Conservation (phyloP, 2,113 vertebrate genomes). For the Holacanthus passer region DNA sequence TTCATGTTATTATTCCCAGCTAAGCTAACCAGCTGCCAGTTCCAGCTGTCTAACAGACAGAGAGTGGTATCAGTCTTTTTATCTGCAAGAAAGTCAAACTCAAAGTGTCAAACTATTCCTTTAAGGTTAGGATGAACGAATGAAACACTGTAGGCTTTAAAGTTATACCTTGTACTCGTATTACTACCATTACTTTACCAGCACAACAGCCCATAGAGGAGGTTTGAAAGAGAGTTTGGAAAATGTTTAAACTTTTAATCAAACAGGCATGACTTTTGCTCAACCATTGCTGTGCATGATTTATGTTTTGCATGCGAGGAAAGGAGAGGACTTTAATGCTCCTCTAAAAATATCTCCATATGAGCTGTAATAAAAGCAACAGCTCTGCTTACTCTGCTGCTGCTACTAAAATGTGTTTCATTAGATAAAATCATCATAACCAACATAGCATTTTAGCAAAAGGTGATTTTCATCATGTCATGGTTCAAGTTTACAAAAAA, state of each 20-base stretch:
- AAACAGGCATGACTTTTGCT: conserved; percentile 27
- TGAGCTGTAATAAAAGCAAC: conserved; percentile 3
- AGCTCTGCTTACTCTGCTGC: conserved; percentile 2
- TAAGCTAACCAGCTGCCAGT: background rate
- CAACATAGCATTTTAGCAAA: background rate
- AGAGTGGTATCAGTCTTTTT: background rate
- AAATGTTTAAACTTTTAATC: background rate
- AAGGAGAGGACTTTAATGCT: conserved; percentile 11
- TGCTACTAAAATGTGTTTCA: conserved; percentile 21
- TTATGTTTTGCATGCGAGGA: conserved; percentile 30
- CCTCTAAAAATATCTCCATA: conserved; percentile 30
- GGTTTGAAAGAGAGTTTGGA: conserved; percentile 5
- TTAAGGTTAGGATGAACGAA: background rate
- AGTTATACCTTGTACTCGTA: background rate
- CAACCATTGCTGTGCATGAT: background rate
- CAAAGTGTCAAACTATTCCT: background rate
- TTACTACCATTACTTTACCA: background rate
- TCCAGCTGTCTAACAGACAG: background rate
- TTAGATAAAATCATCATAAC: conserved; percentile 18
- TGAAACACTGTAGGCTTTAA: background rate
- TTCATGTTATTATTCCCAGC: background rate
- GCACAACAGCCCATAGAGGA: background rate
- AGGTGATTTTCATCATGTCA: background rate
- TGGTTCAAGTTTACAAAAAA: background rate
- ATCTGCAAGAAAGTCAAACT: too few species aligned